These are phyloP conservation scores for Anarrhichthys ocellatus DNA, from an alignment of 2,113 vertebrate species.

Conservation along the genomic window DNA sequence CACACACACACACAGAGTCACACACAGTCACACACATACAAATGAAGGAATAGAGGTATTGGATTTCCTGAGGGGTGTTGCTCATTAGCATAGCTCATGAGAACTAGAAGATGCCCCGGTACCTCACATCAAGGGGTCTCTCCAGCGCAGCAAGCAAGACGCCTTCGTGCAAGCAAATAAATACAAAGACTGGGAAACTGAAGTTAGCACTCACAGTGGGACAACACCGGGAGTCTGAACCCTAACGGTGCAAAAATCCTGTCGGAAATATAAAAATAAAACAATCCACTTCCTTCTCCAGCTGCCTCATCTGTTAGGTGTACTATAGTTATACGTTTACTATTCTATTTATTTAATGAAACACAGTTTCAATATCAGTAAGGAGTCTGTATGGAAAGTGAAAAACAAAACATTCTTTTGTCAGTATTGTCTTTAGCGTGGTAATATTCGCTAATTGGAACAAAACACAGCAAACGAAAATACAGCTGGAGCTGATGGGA, in stretches of 20 bases:
- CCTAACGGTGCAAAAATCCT: neutral
- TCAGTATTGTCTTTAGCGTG: no score
- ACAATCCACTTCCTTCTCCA: neutral
- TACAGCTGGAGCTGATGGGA: no score
- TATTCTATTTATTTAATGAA: neutral
- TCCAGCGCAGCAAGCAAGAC: slow-evolving; percentile 15
- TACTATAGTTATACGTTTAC: neutral
- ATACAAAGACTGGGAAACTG: slow-evolving; percentile 5
- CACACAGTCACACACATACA: slow-evolving; percentile 2
- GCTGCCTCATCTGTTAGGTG: neutral
- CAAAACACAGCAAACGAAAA: no score
- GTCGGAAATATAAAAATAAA: neutral
- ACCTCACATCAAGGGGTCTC: slow-evolving; percentile 37
- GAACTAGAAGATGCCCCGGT: slow-evolving; percentile 28
- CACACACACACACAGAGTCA: slow-evolving; percentile 16
- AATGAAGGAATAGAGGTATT: slow-evolving; percentile 5
- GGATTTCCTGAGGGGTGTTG: slow-evolving; percentile 29
- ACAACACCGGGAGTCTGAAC: neutral
- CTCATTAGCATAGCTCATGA: slow-evolving; percentile 60
- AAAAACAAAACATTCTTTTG: no score
- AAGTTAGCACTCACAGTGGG: slow-evolving; percentile 1
- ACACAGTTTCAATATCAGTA: neutral
- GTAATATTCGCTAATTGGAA: no score
- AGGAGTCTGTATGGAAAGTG: neutral
- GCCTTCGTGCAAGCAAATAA: slow-evolving; percentile 3